Conservation (phyloP, 1,140 invertebrate species). For the Cherax quadricarinatus region DNA sequence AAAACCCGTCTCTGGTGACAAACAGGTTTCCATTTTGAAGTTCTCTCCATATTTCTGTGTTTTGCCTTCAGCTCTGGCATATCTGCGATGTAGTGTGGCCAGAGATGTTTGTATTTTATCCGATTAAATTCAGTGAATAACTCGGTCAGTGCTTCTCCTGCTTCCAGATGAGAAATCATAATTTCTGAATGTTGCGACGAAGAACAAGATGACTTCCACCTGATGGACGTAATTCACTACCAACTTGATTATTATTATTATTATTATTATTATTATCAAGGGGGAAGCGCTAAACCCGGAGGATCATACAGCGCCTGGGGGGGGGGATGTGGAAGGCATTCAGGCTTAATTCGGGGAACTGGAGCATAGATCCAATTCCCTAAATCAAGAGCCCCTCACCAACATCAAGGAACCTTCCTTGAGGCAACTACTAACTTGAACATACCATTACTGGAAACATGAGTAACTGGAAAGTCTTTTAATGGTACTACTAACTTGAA, state of each 20-base stretch:
- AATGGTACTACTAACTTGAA: too few relatives aligned
- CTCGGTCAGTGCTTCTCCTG: slow-evolving; percentile 59
- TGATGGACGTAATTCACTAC: slow-evolving; percentile 33
- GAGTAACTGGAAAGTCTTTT: too few relatives aligned
- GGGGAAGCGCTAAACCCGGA: too few relatives aligned
- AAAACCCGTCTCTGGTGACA: neutral
- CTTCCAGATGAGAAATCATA: slow-evolving; percentile 55
- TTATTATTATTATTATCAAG: too few relatives aligned
- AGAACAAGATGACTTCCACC: slow-evolving; percentile 60
- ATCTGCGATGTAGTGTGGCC: slow-evolving; percentile 21
- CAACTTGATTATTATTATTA: too few relatives aligned
- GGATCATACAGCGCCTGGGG: too few relatives aligned
- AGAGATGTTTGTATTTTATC: slow-evolving; percentile 47
- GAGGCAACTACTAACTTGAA: slow-evolving; percentile 62
- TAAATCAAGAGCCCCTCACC: too few relatives aligned
- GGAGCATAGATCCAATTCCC: too few relatives aligned
- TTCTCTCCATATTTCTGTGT: slow-evolving; percentile 23
- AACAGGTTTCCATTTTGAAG: slow-evolving; percentile 26
- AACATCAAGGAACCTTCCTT: too few relatives aligned
- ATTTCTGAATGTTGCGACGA: slow-evolving; percentile 43
- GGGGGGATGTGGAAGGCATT: too few relatives aligned
- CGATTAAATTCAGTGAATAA: slow-evolving; percentile 32
- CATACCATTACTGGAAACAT: slow-evolving; percentile 55
- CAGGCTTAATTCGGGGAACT: too few relatives aligned
- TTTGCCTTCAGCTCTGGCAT: slow-evolving; percentile 30